phyloP scores from a whole-genome alignment of 2,888 invertebrate species.

The Amblyjoppa proteus region DNA sequence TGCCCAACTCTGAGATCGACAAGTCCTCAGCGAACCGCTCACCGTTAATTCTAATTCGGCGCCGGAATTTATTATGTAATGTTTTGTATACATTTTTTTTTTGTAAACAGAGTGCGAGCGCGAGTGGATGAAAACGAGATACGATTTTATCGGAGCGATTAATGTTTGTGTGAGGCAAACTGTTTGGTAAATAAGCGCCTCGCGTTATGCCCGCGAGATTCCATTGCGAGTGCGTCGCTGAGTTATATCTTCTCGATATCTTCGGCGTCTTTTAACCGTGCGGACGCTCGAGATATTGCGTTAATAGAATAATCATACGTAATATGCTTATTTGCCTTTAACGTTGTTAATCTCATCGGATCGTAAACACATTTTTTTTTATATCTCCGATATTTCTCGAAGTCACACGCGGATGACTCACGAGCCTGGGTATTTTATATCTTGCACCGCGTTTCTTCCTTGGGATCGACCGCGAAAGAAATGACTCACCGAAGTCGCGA shows the following conservation, averaged over 20 bases:
- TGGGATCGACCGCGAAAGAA: constrained; percentile 38
- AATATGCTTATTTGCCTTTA: neutral
- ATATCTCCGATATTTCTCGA: neutral
- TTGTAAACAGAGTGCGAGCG: neutral
- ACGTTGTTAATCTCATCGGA: neutral
- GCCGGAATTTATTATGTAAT: neutral
- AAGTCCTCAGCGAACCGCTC: no score
- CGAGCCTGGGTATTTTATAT: constrained; percentile 37
- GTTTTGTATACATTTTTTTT: neutral
- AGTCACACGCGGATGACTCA: constrained; percentile 51
- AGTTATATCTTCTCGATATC: neutral
- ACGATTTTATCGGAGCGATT: neutral
- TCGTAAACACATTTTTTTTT: neutral
- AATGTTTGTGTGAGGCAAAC: neutral
- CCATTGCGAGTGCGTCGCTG: neutral
- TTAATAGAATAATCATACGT: neutral
- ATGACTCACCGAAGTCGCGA: constrained; percentile 53
- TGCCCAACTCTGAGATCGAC: no score
- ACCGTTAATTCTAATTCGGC: neutral
- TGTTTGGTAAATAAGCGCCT: neutral
- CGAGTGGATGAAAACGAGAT: neutral
- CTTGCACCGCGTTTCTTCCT: constrained; percentile 24
- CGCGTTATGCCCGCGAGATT: neutral
- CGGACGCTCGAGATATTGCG: neutral
- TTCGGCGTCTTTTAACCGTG: neutral